Evolutionary conservation across 2,113 vertebrate genomes (phyloP).

Genomic region (Ochotona princeps): DNA sequence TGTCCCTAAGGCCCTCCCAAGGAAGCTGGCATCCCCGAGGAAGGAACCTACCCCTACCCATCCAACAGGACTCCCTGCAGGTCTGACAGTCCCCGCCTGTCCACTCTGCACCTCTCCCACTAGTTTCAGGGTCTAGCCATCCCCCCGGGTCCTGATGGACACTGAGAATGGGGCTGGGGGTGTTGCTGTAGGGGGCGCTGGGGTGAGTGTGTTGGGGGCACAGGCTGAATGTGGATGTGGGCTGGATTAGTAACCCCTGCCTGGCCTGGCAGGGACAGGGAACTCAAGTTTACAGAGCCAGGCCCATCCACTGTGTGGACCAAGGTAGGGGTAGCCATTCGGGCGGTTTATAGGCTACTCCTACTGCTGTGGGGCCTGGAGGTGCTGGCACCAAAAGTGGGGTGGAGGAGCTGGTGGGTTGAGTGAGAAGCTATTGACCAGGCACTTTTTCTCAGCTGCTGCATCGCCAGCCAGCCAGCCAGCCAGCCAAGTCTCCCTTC

Average conservation of each 20-base stretch:
- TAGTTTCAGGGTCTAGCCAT: no score
- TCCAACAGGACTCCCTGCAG: background rate
- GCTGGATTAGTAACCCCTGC: background rate
- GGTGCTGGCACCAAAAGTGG: conserved; percentile 66
- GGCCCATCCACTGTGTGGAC: background rate
- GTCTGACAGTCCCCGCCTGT: background rate
- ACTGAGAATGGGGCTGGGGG: background rate
- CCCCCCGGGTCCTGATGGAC: background rate
- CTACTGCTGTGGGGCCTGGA: conserved; percentile 1
- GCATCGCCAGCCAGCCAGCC: background rate
- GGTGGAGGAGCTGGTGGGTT: background rate
- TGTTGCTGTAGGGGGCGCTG: background rate
- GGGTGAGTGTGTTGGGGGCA: background rate
- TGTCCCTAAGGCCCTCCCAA: background rate
- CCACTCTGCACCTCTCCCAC: background rate
- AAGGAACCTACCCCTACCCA: background rate
- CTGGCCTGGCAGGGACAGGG: background rate
- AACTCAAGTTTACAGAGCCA: background rate
- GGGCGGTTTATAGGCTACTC: conserved; percentile 67
- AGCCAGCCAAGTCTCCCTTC: background rate
- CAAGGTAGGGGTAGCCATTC: background rate
- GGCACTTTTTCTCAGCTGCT: conserved; percentile 38
- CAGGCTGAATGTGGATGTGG: background rate
- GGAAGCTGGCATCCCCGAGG: background rate
- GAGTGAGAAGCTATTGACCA: background rate